phyloP scores from a whole-genome alignment of 1,140 invertebrate species.

The Drosophila truncata region DNA sequence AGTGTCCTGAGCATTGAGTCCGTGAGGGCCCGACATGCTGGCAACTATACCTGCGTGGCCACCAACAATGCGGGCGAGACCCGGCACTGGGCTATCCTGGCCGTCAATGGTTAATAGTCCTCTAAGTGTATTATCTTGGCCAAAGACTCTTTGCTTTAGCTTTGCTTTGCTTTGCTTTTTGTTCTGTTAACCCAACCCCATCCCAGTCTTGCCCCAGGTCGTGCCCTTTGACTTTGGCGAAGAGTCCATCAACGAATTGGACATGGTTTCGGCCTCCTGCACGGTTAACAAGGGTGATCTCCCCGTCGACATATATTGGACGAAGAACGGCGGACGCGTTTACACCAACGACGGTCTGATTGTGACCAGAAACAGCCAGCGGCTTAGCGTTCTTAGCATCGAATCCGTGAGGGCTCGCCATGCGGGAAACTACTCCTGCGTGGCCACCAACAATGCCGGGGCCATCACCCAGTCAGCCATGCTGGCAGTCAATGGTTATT shows the following conservation, averaged over 20 bases:
- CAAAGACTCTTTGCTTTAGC: constrained; percentile 21
- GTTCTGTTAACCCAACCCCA: constrained; percentile 27
- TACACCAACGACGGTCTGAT: constrained; percentile 85
- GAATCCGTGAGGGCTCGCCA: constrained; percentile 88
- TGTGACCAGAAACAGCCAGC: constrained; percentile 88
- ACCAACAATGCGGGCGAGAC: constrained; percentile 91
- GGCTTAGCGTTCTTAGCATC: constrained; percentile 89
- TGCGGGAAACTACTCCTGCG: constrained; percentile 90
- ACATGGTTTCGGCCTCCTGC: constrained; percentile 90
- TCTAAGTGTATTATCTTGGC: background rate
- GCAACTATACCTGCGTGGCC: constrained; percentile 90
- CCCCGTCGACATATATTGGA: constrained; percentile 92
- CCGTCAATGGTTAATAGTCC: constrained; percentile 63
- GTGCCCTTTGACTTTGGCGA: constrained; percentile 90
- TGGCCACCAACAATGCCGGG: constrained; percentile 91
- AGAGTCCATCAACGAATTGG: constrained; percentile 89
- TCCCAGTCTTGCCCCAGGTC: constrained; percentile 89
- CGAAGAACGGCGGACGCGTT: constrained; percentile 83
- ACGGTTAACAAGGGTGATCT: constrained; percentile 94
- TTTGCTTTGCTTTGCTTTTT: constrained; percentile 44
- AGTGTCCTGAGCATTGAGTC: constrained; percentile 89
- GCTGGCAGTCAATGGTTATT: constrained; percentile 85
- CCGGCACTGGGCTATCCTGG: constrained; percentile 88
- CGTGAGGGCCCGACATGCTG: constrained; percentile 88
- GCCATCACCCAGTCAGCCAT: constrained; percentile 89